A percentile compares a stretch with the other conserved stretches of the same genome.
phyloP scores from a whole-genome alignment of 2,888 invertebrate genomes.

The Drosophila anomalata region DNA sequence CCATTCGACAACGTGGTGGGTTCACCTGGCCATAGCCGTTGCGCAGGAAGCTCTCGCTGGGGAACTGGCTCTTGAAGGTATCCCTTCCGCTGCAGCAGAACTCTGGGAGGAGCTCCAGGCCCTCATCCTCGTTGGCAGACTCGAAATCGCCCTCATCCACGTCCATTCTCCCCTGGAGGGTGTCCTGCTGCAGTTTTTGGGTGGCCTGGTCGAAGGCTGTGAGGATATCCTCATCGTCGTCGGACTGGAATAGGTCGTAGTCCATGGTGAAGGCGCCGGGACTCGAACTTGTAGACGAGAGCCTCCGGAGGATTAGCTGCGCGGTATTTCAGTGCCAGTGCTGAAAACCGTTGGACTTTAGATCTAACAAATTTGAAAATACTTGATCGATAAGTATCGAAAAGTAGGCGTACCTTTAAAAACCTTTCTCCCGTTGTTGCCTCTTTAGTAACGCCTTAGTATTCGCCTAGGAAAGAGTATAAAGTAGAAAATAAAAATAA shows the following conservation, averaged over 20 bases:
- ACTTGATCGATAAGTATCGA: not conserved
- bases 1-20: conserved; percentile 36
- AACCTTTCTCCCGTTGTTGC: too few species aligned
- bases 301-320: not conserved
- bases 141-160: conserved; percentile 13
- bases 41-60: conserved; percentile 72
- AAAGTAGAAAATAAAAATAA: too few species aligned
- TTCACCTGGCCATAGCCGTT: conserved; percentile 65
- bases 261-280: conserved; percentile 68
- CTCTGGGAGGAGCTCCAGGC: conserved; percentile 69
- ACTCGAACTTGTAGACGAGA: not conserved
- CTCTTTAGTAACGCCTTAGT: too few species aligned
- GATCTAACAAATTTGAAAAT: not conserved
- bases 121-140: conserved; percentile 12
- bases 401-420: not conserved
- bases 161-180: not conserved
- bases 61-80: conserved; percentile 63
- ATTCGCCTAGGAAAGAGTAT: too few species aligned
- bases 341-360: not conserved
- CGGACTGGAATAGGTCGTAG: conserved; percentile 83
- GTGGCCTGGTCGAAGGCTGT: conserved; percentile 76
- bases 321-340: conserved; percentile 3
- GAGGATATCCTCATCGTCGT: conserved; percentile 82
- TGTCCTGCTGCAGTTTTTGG: conserved; percentile 47
- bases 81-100: conserved; percentile 81